phyloP scores from a whole-genome alignment of 2,113 vertebrate genomes.

The Pomatostomus ruficeps region DNA sequence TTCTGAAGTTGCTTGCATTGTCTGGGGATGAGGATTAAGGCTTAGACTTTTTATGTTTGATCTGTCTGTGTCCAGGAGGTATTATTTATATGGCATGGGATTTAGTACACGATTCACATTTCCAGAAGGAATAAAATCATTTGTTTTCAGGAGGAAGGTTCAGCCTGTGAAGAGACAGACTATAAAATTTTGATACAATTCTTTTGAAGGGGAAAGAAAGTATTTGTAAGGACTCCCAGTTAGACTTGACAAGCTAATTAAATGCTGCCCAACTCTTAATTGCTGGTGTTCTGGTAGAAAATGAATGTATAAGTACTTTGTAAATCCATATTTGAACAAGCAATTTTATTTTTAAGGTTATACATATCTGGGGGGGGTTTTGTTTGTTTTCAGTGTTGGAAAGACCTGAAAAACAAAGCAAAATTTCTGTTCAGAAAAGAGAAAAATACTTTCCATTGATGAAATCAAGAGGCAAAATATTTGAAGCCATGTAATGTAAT shows the following conservation, averaged over 20 bases:
- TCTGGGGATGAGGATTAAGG: slow-evolving; percentile 51
- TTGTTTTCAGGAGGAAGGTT: slow-evolving; percentile 17
- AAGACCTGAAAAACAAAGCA: not conserved
- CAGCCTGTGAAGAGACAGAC: not conserved
- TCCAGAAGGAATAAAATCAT: slow-evolving; percentile 20
- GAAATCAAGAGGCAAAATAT: slow-evolving; percentile 23
- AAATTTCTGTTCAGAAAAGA: not conserved
- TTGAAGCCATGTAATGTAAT: slow-evolving; percentile 6
- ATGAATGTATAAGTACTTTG: not conserved
- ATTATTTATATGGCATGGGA: slow-evolving; percentile 35
- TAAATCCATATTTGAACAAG: not conserved
- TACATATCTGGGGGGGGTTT: rapidly evolving
- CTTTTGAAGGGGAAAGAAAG: not conserved
- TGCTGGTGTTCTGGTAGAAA: not conserved
- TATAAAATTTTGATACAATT: not conserved
- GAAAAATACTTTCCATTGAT: not conserved
- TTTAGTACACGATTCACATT: slow-evolving; percentile 17
- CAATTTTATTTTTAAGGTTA: not conserved
- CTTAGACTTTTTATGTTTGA: slow-evolving; percentile 50
- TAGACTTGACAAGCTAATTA: not conserved
- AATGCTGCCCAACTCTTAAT: not conserved
- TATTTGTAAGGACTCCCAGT: not conserved
- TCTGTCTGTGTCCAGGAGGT: slow-evolving; percentile 53
- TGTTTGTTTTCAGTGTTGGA: not conserved
- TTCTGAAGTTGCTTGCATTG: slow-evolving; percentile 17